Percentiles rank a stretch among this genome's conserved stretches.
Evolutionary conservation across 2,888 invertebrate genomes (phyloP).

Genomic region (Lapara coniferarum): DNA sequence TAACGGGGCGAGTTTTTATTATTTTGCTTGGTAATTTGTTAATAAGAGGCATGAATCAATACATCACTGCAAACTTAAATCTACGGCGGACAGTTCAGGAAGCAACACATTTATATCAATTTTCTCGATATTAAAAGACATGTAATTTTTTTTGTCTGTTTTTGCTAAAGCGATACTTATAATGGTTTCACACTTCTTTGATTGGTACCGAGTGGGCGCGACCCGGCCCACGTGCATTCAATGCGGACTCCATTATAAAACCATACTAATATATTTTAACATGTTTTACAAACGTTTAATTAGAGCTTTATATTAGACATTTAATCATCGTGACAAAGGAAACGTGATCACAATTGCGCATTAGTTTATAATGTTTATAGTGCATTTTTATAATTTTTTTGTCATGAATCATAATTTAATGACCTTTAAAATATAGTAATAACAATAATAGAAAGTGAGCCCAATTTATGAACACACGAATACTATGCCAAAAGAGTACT

Average conservation of each 20-base stretch:
- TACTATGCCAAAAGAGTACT: no score
- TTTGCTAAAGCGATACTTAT: neutral
- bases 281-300: slow-evolving; percentile 18
- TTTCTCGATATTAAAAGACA: no score
- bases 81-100: no score
- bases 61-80: no score
- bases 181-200: slow-evolving; percentile 7
- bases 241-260: slow-evolving; percentile 21
- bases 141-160: neutral
- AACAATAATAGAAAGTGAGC: no score
- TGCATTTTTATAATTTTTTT: slow-evolving; percentile 1
- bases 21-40: no score
- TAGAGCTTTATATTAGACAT: slow-evolving; percentile 1
- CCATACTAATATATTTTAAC: slow-evolving; percentile 16
- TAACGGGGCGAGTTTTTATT: no score
- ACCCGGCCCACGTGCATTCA: slow-evolving; percentile 41
- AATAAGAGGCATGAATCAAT: no score
- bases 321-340: slow-evolving; percentile 18
- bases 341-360: slow-evolving; percentile 12
- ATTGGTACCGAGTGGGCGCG: slow-evolving; percentile 36
- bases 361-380: slow-evolving; percentile 2
- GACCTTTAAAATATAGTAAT: neutral
- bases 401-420: neutral
- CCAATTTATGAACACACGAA: no score
- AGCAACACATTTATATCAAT: no score